A percentile compares a stretch with the other conserved stretches of the same genome.
Conservation (phyloP, 2,113 vertebrate species). For the Pteronura brasiliensis region DNA sequence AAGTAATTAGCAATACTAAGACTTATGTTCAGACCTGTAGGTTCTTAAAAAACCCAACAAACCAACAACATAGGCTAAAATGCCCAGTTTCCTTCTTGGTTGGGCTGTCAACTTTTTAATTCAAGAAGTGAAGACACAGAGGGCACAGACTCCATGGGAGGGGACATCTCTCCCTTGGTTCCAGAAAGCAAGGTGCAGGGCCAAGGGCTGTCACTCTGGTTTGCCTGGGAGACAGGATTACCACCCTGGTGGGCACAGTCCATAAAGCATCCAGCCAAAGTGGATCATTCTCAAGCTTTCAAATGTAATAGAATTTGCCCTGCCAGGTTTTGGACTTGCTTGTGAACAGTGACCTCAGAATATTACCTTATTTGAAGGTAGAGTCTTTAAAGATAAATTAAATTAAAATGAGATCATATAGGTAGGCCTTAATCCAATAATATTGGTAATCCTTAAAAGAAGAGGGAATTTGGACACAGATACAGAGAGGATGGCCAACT, state of each 20-base stretch:
- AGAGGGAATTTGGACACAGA: background rate
- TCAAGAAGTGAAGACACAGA: background rate
- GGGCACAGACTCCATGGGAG: background rate
- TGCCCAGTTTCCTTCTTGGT: background rate
- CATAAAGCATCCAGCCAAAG: background rate
- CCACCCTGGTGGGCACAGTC: background rate
- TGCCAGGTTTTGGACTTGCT: background rate
- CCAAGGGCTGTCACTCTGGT: background rate
- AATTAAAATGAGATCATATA: background rate
- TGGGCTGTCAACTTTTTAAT: background rate
- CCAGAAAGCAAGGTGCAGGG: background rate
- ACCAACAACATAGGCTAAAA: background rate
- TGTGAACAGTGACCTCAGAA: background rate
- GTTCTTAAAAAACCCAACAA: background rate
- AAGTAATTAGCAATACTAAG: background rate
- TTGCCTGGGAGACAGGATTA: background rate
- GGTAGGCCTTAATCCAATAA: background rate
- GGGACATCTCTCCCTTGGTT: background rate
- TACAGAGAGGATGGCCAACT: background rate
- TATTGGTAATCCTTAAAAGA: background rate
- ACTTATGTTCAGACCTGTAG: background rate
- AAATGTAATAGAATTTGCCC: background rate
- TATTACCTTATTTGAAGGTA: background rate
- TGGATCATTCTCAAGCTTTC: background rate
- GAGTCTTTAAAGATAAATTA: background rate